These are phyloP conservation scores for Nyleta sp. DNA, from an alignment of 2,888 invertebrate genomes.

Conservation along the genomic window DNA sequence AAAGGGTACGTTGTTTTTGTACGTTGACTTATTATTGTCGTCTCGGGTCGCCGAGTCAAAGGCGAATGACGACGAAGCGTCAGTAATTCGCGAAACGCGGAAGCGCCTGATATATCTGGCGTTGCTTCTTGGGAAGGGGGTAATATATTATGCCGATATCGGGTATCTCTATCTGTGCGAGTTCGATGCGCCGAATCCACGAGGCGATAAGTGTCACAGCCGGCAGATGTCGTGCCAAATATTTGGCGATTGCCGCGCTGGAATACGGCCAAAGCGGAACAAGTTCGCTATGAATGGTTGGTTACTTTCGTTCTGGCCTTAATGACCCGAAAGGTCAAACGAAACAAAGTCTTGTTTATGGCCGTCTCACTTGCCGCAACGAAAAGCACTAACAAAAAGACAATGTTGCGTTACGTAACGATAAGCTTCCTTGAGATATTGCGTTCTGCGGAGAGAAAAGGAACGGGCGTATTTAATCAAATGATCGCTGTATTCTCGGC, in stretches of 20 bases:
- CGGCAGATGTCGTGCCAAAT: constrained; percentile 46
- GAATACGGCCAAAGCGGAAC: constrained; percentile 38
- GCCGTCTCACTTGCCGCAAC: not conserved
- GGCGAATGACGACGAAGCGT: too few relatives aligned
- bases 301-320: constrained; percentile 41
- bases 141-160: constrained; percentile 51
- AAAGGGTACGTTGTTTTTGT: constrained; percentile 4
- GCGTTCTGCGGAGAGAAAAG: not conserved
- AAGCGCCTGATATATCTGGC: constrained; percentile 28
- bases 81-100: constrained; percentile 36
- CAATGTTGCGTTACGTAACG: constrained; percentile 16
- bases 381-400: constrained; percentile 14
- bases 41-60: constrained; percentile 14
- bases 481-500: too few relatives aligned
- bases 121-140: constrained; percentile 22
- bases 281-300: constrained; percentile 37
- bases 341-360: constrained; percentile 48
- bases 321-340: constrained; percentile 48
- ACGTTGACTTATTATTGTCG: constrained; percentile 5
- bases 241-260: constrained; percentile 45
- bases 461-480: not conserved
- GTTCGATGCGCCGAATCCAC: constrained; percentile 38
- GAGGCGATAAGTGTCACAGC: constrained; percentile 34
- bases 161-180: constrained; percentile 42
- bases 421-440: constrained; percentile 26